Conservation (phyloP, 37 sponge, comb jelly and placozoan genomes). For the Halichondria panicea region DNA sequence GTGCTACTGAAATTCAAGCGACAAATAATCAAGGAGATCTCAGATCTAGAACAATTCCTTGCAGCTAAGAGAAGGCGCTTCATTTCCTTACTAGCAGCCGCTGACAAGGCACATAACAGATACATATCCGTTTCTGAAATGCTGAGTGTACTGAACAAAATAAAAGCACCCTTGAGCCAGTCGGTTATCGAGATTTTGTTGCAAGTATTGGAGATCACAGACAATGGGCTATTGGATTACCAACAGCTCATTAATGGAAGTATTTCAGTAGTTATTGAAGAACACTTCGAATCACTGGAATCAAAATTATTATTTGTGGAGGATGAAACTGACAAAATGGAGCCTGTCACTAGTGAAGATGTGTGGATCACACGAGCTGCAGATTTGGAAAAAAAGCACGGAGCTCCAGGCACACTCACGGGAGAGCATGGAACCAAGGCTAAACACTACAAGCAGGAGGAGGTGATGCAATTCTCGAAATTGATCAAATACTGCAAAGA, state of each 20-base stretch:
- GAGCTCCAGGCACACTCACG: constrained; percentile 19
- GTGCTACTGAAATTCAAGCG: background rate
- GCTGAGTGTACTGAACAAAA: background rate
- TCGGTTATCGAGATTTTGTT: background rate
- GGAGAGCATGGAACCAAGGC: background rate
- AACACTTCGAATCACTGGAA: constrained; percentile 10
- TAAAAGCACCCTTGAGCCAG: background rate
- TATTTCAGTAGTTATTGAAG: background rate
- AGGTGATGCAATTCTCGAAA: constrained; percentile 25
- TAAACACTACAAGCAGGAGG: constrained; percentile 19
- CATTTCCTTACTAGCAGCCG: background rate
- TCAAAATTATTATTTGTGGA: no score
- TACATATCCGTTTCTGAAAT: constrained; percentile 6
- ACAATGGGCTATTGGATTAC: constrained; percentile 23
- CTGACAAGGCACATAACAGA: constrained; percentile 5
- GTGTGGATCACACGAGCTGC: background rate
- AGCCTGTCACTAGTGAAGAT: background rate
- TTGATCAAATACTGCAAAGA: constrained; percentile 17
- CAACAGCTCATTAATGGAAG: constrained; percentile 6
- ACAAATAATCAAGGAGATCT: constrained; percentile 5
- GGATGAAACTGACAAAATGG: no score
- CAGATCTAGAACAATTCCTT: background rate
- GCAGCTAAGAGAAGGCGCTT: background rate
- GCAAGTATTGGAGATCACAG: background rate
- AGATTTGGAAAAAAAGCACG: background rate